A percentile compares a stretch with the other conserved stretches of the same genome.
phyloP scores from a whole-genome alignment of 2,888 invertebrate species.

The Tiphia femorata region DNA sequence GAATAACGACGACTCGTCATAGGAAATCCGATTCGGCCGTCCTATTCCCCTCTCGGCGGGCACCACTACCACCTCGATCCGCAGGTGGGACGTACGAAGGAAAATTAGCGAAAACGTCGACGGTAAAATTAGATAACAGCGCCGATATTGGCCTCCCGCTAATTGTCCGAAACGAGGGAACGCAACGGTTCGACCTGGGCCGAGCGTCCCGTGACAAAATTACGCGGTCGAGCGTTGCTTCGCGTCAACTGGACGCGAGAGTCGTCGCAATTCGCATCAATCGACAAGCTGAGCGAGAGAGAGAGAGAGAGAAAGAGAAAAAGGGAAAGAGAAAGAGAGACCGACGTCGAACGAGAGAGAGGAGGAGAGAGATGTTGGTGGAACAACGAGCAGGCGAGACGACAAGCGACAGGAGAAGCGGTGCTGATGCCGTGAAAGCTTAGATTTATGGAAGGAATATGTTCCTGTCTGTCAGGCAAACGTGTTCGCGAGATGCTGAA shows the following conservation, averaged over 20 bases:
- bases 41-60: no score
- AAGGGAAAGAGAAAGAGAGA: background rate
- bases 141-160: background rate
- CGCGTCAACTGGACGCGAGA: background rate
- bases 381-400: background rate
- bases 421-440: constrained; percentile 11
- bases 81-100: background rate
- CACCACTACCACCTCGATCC: no score
- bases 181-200: background rate
- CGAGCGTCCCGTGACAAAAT: background rate
- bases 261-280: background rate
- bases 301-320: background rate
- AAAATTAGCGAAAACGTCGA: no score
- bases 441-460: constrained; percentile 13
- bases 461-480: background rate
- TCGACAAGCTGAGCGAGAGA: background rate
- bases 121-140: background rate
- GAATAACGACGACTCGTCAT: no score
- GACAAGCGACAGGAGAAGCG: background rate
- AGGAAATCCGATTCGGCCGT: no score
- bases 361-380: background rate
- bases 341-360: background rate
- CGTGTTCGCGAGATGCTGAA: background rate
- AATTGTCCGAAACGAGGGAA: background rate
- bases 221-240: background rate